Conservation (phyloP, 1,140 invertebrate genomes). For the Cataglyphis hispanica region DNA sequence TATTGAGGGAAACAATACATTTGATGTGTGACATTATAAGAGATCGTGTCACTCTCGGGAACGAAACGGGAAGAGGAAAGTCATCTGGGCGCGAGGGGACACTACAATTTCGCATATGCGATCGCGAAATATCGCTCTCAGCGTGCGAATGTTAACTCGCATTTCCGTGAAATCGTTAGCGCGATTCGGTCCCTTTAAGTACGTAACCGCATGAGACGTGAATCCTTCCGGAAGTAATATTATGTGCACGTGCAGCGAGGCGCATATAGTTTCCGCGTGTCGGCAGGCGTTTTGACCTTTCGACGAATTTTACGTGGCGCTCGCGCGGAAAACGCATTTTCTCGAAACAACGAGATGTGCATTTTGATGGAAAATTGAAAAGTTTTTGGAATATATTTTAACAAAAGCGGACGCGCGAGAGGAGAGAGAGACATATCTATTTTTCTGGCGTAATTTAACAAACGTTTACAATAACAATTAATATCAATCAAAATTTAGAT, state of each 20-base stretch:
- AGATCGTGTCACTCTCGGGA: neutral
- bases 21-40: neutral
- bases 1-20: neutral
- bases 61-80: slow-evolving; percentile 17
- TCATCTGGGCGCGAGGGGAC: neutral
- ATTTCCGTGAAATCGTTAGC: slow-evolving; percentile 33
- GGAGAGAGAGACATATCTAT: neutral
- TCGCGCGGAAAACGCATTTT: neutral
- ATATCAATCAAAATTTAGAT: slow-evolving; percentile 41
- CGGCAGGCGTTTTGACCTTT: slow-evolving; percentile 36
- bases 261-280: neutral
- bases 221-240: slow-evolving; percentile 30
- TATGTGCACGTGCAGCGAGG: neutral
- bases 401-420: neutral
- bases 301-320: neutral
- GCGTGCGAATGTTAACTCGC: neutral
- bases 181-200: slow-evolving; percentile 31
- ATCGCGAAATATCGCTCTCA: neutral
- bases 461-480: slow-evolving; percentile 9
- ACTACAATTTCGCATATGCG: neutral
- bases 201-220: neutral
- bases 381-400: neutral
- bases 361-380: neutral
- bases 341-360: neutral
- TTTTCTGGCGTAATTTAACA: neutral